Evolutionary conservation across 2,888 invertebrate species (phyloP), one percentile per base, ranked within the genome.

Genomic region (Pachliopta kotzebuea): DNA sequence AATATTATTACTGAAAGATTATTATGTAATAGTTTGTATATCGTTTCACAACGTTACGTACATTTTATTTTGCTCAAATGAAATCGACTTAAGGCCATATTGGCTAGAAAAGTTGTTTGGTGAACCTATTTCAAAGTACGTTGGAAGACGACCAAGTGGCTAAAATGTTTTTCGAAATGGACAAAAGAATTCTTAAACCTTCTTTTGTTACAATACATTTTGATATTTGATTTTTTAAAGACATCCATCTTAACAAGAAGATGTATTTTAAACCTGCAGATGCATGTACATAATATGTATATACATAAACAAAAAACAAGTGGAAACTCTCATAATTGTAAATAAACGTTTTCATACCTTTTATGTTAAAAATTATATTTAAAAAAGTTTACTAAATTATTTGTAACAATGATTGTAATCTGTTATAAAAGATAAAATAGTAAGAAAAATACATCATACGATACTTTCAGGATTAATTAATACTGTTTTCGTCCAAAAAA

Each of bases 91-190:
- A 26, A 26, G 17, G 31, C 59, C 20, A 18, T 37, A 60, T 53
- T 60, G 60, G 52, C 52, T 31, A 21, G 17, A 52, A 18, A 60
- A 52, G 21, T 60, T 53, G 53, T 60, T 53, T 23, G 52, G 6
- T 31, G 31, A 60, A 60, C 60, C 60, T 53, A 53, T 60, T 60
- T 37, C 20, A 52, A 60, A 60, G n/a, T 53, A 50, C 17, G 21
- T 23, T 60, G 60, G 60, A 60, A 52, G 31, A 11, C 11, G 31
- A 53, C 60, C 60, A 53, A 60, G 52, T 52, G 52, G 31, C 14
- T 60, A 37, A 60, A 60, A 53, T 60, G 23, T 52, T n/a, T 20
- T 21, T 14, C 50, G 20, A 50, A 50, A 18, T 9, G 50, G 21
- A 50, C 9, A 50, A 17, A 50, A 50, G 50, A 50, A 20, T 49